A percentile compares a stretch with the other conserved stretches of the same genome.
These are phyloP conservation scores for Lagocephalus sceleratus DNA, from an alignment of 2,797 vertebrate genomes.

Conservation along the genomic window DNA sequence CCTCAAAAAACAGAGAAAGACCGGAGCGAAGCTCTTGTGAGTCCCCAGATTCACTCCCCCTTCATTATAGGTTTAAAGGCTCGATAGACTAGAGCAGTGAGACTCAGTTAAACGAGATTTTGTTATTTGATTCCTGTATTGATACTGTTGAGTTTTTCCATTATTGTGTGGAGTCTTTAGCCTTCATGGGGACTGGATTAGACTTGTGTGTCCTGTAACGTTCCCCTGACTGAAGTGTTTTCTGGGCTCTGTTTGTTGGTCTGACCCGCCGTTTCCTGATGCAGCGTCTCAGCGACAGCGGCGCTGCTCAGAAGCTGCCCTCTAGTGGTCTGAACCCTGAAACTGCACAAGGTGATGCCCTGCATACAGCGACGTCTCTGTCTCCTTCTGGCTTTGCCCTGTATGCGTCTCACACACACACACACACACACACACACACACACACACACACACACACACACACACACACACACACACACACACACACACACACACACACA, in stretches of 20 bases:
- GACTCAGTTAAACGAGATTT: too few species aligned
- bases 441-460: not conserved
- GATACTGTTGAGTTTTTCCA: not conserved
- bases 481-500: slow-evolving; percentile 17
- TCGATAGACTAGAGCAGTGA: too few species aligned
- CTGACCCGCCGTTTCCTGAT: slow-evolving; percentile 1
- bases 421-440: slow-evolving; percentile 16
- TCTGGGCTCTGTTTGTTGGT: slow-evolving; percentile 14
- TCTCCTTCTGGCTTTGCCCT: slow-evolving; percentile 33
- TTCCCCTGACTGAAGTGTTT: slow-evolving; percentile 18
- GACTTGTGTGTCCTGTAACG: not conserved
- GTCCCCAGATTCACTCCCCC: slow-evolving; percentile 14
- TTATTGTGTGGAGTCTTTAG: not conserved
- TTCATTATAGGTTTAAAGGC: too few species aligned
- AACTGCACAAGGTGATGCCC: slow-evolving; percentile 76
- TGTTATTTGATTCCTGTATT: slow-evolving; percentile 6
- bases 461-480: slow-evolving; percentile 1
- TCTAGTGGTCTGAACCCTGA: slow-evolving; percentile 74
- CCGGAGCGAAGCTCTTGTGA: slow-evolving; percentile 71
- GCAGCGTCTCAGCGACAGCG: slow-evolving; percentile 70
- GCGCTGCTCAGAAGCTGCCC: slow-evolving; percentile 74
- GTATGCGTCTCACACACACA: slow-evolving; percentile 19
- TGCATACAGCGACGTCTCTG: slow-evolving; percentile 22
- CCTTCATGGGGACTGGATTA: not conserved
- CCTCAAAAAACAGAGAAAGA: slow-evolving; percentile 69